phyloP scores from a whole-genome alignment of 2,888 invertebrate species.

The Pinctada fucata region DNA sequence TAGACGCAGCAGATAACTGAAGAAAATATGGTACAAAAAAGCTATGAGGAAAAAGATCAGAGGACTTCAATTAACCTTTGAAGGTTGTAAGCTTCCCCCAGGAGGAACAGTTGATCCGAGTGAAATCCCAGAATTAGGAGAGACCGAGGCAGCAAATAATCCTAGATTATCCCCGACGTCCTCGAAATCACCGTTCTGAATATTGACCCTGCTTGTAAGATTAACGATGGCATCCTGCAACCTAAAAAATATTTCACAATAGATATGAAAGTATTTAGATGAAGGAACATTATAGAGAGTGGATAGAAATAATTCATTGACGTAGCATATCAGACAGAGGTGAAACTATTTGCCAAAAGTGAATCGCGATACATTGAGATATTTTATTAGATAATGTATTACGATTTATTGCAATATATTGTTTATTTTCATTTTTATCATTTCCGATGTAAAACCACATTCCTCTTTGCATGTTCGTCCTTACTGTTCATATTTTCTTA shows the following conservation, averaged over 20 bases:
- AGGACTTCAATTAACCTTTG: not conserved
- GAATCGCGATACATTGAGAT: too few species aligned
- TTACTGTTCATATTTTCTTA: too few species aligned
- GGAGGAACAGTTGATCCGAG: not conserved
- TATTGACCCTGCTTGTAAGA: slow-evolving; percentile 30
- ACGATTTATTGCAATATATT: too few species aligned
- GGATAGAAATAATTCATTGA: not conserved
- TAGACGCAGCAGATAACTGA: too few species aligned
- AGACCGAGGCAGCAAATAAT: slow-evolving; percentile 32
- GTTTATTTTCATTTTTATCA: too few species aligned
- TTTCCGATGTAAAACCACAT: too few species aligned
- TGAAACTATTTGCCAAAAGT: too few species aligned
- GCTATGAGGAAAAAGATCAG: too few species aligned
- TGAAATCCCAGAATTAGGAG: not conserved
- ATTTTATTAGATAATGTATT: too few species aligned
- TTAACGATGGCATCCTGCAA: slow-evolving; percentile 35
- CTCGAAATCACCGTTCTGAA: slow-evolving; percentile 37
- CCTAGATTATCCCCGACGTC: slow-evolving; percentile 45
- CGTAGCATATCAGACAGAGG: too few species aligned
- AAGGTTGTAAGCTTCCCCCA: not conserved
- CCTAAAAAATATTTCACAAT: slow-evolving; percentile 11
- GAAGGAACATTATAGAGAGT: not conserved
- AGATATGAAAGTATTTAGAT: not conserved
- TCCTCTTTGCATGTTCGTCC: too few species aligned
- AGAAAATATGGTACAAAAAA: too few species aligned